Conservation (phyloP, 2,113 vertebrate genomes). For the Mesitornis unicolor region DNA sequence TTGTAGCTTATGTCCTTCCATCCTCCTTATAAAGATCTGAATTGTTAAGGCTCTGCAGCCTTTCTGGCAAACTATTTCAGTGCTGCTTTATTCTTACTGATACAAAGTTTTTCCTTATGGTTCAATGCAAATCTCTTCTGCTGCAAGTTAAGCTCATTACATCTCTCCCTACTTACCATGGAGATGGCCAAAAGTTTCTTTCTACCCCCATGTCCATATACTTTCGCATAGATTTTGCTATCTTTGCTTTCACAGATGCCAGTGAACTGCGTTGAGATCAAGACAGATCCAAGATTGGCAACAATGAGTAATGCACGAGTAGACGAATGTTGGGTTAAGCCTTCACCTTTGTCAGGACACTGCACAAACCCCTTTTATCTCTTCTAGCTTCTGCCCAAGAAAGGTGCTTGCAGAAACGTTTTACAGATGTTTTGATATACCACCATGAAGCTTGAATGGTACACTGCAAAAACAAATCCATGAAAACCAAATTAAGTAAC, state of each 20-base stretch:
- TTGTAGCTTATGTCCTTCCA: not conserved
- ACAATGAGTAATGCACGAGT: not conserved
- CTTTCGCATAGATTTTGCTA: not conserved
- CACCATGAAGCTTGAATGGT: not conserved
- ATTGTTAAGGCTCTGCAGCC: not conserved
- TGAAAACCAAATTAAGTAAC: not conserved
- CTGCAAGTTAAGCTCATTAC: not conserved
- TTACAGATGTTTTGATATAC: not conserved
- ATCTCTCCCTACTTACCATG: not conserved
- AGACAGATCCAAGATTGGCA: not conserved
- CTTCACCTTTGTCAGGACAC: not conserved
- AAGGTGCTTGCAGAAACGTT: not conserved
- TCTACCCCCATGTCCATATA: not conserved
- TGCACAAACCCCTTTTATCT: not conserved
- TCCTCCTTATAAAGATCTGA: not conserved
- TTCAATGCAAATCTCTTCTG: not conserved
- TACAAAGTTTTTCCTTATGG: not conserved
- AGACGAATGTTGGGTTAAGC: not conserved
- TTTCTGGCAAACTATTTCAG: not conserved
- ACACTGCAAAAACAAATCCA: not conserved
- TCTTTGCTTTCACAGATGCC: not conserved
- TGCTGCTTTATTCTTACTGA: not conserved
- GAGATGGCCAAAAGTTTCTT: not conserved
- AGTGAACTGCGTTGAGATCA: not conserved
- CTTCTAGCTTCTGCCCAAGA: not conserved